Conservation (phyloP, 2,797 vertebrate genomes). For the Clarias pachynema region DNA sequence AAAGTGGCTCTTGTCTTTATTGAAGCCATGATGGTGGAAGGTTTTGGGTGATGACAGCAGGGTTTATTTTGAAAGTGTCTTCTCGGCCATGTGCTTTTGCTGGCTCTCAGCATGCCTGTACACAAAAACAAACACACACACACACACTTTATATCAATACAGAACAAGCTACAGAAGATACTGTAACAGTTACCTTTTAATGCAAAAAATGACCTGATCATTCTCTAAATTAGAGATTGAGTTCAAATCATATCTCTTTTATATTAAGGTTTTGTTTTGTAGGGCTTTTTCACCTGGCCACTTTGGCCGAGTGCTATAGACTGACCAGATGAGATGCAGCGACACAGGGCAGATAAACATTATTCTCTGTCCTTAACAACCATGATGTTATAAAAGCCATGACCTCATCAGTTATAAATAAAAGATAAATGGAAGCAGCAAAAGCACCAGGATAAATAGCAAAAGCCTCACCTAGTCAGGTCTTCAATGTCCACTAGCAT, state of each 20-base stretch:
- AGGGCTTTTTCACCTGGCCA: not conserved
- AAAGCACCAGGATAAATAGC: not conserved
- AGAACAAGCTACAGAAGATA: too few species aligned
- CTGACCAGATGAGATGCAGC: not conserved
- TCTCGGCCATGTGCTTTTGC: conserved; percentile 98
- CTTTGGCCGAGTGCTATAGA: not conserved
- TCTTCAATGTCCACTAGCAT: conserved; percentile 99
- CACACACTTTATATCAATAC: too few species aligned
- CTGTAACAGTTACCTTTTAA: too few species aligned
- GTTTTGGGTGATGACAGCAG: conserved; percentile 54
- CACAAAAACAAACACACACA: conserved; percentile 2
- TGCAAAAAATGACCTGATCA: too few species aligned
- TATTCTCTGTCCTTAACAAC: not conserved
- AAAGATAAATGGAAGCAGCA: not conserved
- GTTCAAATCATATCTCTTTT: too few species aligned
- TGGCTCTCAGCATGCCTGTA: conserved; percentile 95
- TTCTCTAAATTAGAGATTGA: too few species aligned
- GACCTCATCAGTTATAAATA: not conserved
- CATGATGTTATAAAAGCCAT: not conserved
- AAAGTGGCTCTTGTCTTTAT: conserved; percentile 70
- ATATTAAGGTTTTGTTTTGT: not conserved
- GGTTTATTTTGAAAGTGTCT: conserved; percentile 89
- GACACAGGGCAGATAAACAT: not conserved
- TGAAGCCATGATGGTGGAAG: conserved; percentile 57
- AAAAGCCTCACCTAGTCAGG: conserved; percentile 86